Conservation (phyloP, 1,140 invertebrate genomes). For the Aphaenogaster floridana region DNA sequence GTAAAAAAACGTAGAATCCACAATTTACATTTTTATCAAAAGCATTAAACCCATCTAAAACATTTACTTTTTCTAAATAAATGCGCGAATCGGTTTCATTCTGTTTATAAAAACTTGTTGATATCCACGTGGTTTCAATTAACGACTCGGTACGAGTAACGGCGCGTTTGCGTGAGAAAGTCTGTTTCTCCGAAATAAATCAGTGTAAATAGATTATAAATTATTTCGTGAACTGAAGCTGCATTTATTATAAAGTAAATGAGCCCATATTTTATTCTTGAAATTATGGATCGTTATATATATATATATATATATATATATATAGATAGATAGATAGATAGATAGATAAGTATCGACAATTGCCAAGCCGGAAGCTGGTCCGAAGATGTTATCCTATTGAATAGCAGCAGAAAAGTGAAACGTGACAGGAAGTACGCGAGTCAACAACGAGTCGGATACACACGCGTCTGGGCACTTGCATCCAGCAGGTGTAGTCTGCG, state of each 20-base stretch:
- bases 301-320: no score
- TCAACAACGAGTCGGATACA: constrained; percentile 38
- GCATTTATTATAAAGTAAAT: background rate
- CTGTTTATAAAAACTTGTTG: background rate
- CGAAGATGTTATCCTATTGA: background rate
- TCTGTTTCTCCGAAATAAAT: background rate
- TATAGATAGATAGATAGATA: no score
- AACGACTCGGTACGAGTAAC: background rate
- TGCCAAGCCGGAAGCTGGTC: constrained; percentile 13
- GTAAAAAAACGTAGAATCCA: constrained; percentile 4
- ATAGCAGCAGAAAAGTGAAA: constrained; percentile 41
- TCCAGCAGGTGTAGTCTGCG: constrained; percentile 66
- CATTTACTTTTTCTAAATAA: background rate
- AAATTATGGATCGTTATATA: background rate
- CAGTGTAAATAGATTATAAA: no score
- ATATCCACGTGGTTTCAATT: background rate
- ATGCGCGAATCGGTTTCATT: background rate
- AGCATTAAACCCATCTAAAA: background rate
- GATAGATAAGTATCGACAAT: background rate
- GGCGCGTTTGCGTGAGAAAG: background rate
- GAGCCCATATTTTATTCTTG: background rate
- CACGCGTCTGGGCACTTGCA: constrained; percentile 47
- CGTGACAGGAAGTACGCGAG: constrained; percentile 44
- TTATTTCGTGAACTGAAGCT: background rate
- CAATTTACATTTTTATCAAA: background rate